A percentile compares a stretch with the other conserved stretches of the same genome.
Conservation (phyloP, 2,888 invertebrate species). For the Ochropacha duplaris region DNA sequence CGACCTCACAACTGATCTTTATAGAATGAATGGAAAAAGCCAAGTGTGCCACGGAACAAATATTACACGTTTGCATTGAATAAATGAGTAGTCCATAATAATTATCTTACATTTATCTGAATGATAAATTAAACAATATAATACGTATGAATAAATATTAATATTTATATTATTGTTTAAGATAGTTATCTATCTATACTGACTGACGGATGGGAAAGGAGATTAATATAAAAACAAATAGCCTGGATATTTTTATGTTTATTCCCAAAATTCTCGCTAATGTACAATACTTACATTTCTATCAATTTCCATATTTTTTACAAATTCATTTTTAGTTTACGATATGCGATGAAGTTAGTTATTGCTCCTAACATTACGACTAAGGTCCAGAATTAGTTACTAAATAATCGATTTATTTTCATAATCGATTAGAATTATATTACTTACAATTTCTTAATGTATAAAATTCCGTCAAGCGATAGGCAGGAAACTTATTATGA, state of each 20-base stretch:
- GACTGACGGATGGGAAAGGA: not conserved
- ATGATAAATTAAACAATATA: not conserved
- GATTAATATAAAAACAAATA: constrained; percentile 9
- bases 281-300: constrained; percentile 58
- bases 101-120: not conserved
- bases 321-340: constrained; percentile 50
- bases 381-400: constrained; percentile 26
- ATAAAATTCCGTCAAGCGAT: constrained; percentile 7
- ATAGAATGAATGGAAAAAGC: not conserved
- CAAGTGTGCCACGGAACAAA: not conserved
- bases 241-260: constrained; percentile 39
- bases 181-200: too few species aligned
- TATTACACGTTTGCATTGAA: not conserved
- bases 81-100: not conserved
- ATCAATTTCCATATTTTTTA: constrained; percentile 42
- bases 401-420: constrained; percentile 22
- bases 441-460: too few species aligned
- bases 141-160: not conserved
- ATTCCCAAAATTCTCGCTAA: constrained; percentile 67
- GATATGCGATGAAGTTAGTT: constrained; percentile 68
- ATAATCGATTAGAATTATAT: too few species aligned
- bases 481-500: constrained; percentile 21
- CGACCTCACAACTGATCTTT: not conserved
- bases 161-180: too few species aligned
- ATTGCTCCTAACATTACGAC: constrained; percentile 60